Base-by-base conservation (phyloP, 2,113 vertebrate genomes). In the Pica pica region DNA sequence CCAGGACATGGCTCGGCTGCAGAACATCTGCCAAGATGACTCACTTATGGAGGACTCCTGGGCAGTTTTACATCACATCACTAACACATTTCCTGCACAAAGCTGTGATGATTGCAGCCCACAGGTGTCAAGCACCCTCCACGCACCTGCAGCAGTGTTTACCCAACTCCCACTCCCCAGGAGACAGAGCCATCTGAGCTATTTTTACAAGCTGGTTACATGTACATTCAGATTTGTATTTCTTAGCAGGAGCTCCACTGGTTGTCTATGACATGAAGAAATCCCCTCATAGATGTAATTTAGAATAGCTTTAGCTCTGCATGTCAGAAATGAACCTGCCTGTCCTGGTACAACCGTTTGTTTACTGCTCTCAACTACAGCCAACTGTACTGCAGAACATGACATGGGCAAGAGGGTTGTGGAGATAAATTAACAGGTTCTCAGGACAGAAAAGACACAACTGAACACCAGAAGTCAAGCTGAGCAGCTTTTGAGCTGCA, bases 401-500 rank as follows among this genome's bases (percentile, higher is more conserved):
- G 21, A 26, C 47, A 10, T 0, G 3, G 50, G 10, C 39, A 59
- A 21, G 60, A 76, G 60, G 23, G 42, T 18, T 1, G 0, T 20
- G 55, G 18, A 78, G 35, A 52, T 52, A 68, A 78, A 83, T 31
- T 21, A 78, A 22, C 31, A 74, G 39, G 35, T 83, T 92, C 42
- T 87, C 27, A 15, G 3, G 27, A 63, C 2, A 7, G 22, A 87
- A 19, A 31, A 13, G 52, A 71, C 52, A 70, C 52, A 84, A 37
- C 0, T 3, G 1, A 83, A 83, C 37, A 59, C 26, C 52, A 63
- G 4, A 67, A 94, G 28, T 26, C 64, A 64, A 68, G 37, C 44
- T 77, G 67, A 90, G 55, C 63, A 77, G 55, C 88, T 77, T 83
- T 68, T 70, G 42, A 89, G 55, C 81, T 95, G 52, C 71, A 89